Evolutionary conservation across 2,888 invertebrate species (phyloP).

Genomic region (Drosophila percnosoma): DNA sequence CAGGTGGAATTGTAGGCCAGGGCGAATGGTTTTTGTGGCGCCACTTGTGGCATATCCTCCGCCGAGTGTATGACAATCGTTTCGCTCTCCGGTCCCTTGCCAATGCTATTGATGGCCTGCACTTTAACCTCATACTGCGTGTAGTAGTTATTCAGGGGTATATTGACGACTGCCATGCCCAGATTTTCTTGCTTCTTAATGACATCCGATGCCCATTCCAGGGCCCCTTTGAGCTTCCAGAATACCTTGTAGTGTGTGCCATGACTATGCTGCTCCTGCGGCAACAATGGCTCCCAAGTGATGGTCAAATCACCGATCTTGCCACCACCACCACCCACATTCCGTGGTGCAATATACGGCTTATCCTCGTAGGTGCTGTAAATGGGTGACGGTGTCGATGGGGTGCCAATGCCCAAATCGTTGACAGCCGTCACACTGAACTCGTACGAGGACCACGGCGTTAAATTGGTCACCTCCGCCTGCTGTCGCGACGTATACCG

Average conservation of each 20-base stretch:
- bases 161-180: slow-evolving; percentile 91
- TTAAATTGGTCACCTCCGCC: slow-evolving; percentile 89
- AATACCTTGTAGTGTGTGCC: slow-evolving; percentile 95
- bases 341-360: slow-evolving; percentile 91
- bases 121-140: slow-evolving; percentile 94
- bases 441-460: slow-evolving; percentile 95
- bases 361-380: slow-evolving; percentile 93
- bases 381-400: slow-evolving; percentile 94
- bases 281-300: slow-evolving; percentile 92
- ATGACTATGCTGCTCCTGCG: slow-evolving; percentile 94
- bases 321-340: slow-evolving; percentile 96
- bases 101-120: slow-evolving; percentile 92
- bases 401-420: slow-evolving; percentile 91
- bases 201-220: slow-evolving; percentile 91
- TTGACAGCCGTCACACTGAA: slow-evolving; percentile 96
- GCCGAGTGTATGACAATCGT: slow-evolving; percentile 92
- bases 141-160: slow-evolving; percentile 90
- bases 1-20: slow-evolving; percentile 95
- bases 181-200: slow-evolving; percentile 89
- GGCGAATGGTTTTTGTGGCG: slow-evolving; percentile 93
- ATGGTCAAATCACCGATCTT: slow-evolving; percentile 97
- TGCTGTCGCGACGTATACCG: slow-evolving; percentile 92
- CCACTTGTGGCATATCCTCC: slow-evolving; percentile 96
- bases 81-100: slow-evolving; percentile 92
- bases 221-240: slow-evolving; percentile 91